Conservation (phyloP, 1,140 invertebrate genomes). For the Chironomus tepperi region DNA sequence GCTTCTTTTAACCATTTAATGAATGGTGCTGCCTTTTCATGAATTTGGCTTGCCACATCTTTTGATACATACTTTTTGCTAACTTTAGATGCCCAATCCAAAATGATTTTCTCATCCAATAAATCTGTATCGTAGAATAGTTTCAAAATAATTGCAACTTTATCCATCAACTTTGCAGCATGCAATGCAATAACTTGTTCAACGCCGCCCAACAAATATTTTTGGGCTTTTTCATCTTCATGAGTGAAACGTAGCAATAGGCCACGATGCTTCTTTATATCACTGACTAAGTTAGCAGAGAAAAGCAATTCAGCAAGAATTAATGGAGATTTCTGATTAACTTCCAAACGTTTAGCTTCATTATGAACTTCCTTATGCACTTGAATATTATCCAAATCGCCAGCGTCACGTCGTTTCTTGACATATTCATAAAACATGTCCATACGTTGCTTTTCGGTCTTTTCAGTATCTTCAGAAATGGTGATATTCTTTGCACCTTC, state of each 20-base stretch:
- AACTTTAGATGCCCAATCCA: conserved; percentile 92
- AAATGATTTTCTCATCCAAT: conserved; percentile 82
- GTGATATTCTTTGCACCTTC: conserved; percentile 91
- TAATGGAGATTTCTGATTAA: conserved; percentile 87
- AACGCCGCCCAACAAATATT: conserved; percentile 88
- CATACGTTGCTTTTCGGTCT: conserved; percentile 90
- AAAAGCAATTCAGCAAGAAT: conserved; percentile 91
- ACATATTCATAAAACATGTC: conserved; percentile 89
- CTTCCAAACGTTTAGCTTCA: conserved; percentile 92
- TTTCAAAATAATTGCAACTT: conserved; percentile 81
- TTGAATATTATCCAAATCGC: conserved; percentile 49
- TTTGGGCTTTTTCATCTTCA: conserved; percentile 84
- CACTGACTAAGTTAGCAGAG: conserved; percentile 60
- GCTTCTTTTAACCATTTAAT: conserved; percentile 95
- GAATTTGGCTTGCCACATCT: conserved; percentile 85
- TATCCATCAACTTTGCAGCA: conserved; percentile 68
- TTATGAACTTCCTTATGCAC: conserved; percentile 77
- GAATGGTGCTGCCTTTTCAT: conserved; percentile 84
- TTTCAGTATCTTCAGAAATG: conserved; percentile 91
- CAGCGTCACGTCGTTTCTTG: conserved; percentile 60
- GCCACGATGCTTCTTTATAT: conserved; percentile 61
- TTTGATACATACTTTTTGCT: conserved; percentile 90
- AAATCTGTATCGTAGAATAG: conserved; percentile 92
- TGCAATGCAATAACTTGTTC: conserved; percentile 87
- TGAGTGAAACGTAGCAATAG: conserved; percentile 78